Percentiles rank a stretch among this genome's conserved stretches.
phyloP scores from a whole-genome alignment of 2,888 invertebrate genomes.

The Acleris laterana region DNA sequence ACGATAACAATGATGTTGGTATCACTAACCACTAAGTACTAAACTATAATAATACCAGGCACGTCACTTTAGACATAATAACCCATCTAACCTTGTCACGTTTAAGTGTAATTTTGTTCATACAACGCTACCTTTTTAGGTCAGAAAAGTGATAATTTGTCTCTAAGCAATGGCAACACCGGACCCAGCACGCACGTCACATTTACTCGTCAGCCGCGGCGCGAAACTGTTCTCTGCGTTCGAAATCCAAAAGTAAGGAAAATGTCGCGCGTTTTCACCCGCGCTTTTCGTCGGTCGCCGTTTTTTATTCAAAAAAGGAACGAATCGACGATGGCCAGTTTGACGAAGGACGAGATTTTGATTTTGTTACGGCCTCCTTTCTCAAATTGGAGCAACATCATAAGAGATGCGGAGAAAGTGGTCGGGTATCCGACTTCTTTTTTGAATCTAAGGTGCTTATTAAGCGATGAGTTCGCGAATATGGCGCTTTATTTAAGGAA shows the following conservation, averaged over 20 bases:
- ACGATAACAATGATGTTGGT: background rate
- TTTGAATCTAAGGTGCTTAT: constrained; percentile 83
- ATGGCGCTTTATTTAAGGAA: constrained; percentile 80
- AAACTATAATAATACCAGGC: background rate
- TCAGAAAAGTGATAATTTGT: constrained; percentile 25
- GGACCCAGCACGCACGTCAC: constrained; percentile 36
- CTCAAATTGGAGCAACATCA: constrained; percentile 77
- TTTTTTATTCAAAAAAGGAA: constrained; percentile 72
- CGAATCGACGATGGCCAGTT: constrained; percentile 76
- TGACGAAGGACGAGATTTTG: constrained; percentile 77
- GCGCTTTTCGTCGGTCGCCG: constrained; percentile 67
- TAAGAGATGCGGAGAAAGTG: constrained; percentile 80
- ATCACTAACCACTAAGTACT: constrained; percentile 5
- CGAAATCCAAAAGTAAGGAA: constrained; percentile 42
- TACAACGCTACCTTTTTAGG: constrained; percentile 28
- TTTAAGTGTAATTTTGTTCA: constrained; percentile 13
- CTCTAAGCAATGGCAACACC: constrained; percentile 37
- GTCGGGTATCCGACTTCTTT: constrained; percentile 85
- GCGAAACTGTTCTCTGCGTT: constrained; percentile 35
- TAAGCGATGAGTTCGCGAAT: constrained; percentile 86
- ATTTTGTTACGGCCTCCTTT: constrained; percentile 74
- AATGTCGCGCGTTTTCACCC: constrained; percentile 70
- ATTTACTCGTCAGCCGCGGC: constrained; percentile 43
- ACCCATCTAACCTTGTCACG: constrained; percentile 29
- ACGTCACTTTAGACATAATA: constrained; percentile 14